Evolutionary conservation across 2,888 invertebrate species (phyloP).

Genomic region (Pollenia labialis): DNA sequence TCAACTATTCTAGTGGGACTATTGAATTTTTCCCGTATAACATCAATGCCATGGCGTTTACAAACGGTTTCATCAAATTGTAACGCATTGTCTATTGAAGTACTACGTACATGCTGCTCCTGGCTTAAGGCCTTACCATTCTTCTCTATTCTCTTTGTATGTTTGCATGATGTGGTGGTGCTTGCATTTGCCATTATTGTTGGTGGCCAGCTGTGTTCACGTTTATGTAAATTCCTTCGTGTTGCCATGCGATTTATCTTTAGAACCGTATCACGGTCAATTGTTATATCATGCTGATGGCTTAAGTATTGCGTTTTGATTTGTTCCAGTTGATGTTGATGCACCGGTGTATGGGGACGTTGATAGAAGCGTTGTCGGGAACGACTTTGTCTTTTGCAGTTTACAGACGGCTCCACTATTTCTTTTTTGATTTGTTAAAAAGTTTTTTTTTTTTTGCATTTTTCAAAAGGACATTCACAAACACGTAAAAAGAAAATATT

Average conservation of each 20-base stretch:
- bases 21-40: slow-evolving; percentile 81
- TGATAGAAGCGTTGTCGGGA: slow-evolving; percentile 78
- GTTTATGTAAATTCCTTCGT: slow-evolving; percentile 79
- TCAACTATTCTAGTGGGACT: slow-evolving; percentile 79
- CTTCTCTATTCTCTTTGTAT: slow-evolving; percentile 17
- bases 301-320: slow-evolving; percentile 80
- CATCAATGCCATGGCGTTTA: slow-evolving; percentile 80
- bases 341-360: slow-evolving; percentile 76
- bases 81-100: slow-evolving; percentile 76
- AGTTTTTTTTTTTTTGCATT: slow-evolving; percentile 47
- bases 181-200: slow-evolving; percentile 57
- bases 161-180: neutral
- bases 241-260: slow-evolving; percentile 83
- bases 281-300: slow-evolving; percentile 80
- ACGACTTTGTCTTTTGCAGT: slow-evolving; percentile 80
- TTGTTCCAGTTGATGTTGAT: slow-evolving; percentile 80
- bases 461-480: slow-evolving; percentile 73
- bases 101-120: slow-evolving; percentile 75
- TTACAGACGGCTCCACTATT: slow-evolving; percentile 35
- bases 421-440: slow-evolving; percentile 28
- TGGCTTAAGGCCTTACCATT: slow-evolving; percentile 13
- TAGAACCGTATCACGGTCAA: slow-evolving; percentile 83
- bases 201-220: slow-evolving; percentile 84
- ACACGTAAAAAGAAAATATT: slow-evolving; percentile 70
- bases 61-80: slow-evolving; percentile 78